phyloP scores from a whole-genome alignment of 2,797 vertebrate genomes.

The Sphenopsis melanotis region DNA sequence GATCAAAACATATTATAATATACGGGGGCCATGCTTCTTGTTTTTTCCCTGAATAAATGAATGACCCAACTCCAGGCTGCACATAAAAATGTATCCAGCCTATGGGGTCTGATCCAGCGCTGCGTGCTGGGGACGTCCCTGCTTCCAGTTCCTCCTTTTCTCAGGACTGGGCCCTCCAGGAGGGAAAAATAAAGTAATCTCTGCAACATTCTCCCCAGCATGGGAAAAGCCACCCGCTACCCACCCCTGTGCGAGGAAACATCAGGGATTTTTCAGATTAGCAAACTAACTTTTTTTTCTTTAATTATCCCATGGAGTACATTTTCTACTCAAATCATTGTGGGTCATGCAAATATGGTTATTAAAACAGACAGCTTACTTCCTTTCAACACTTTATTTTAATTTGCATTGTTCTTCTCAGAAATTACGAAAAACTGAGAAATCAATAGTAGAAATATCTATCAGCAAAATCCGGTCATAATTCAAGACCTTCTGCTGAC shows the following conservation, averaged over 20 bases:
- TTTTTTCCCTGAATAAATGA: not conserved
- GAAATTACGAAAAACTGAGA: not conserved
- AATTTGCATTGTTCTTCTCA: not conserved
- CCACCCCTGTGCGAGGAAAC: not conserved
- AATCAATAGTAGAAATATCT: not conserved
- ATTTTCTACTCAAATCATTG: not conserved
- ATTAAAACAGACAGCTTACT: not conserved
- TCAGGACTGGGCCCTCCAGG: conserved; percentile 21
- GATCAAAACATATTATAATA: not conserved
- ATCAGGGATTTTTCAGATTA: not conserved
- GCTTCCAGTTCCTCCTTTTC: not conserved
- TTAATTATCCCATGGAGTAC: not conserved
- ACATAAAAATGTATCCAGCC: not conserved
- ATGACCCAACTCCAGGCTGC: not conserved
- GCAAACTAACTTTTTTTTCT: conserved; percentile 1
- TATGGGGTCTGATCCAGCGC: not conserved
- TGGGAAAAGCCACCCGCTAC: not conserved
- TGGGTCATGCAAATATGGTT: not conserved
- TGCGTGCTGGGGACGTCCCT: not conserved
- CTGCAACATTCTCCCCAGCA: not conserved
- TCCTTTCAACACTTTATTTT: not conserved
- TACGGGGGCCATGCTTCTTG: not conserved
- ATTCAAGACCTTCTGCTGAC: not conserved
- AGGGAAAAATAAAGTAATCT: not conserved
- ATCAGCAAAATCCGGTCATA: not conserved